phyloP scores from a whole-genome alignment of 2,888 invertebrate genomes.

The Lymantria monacha region DNA sequence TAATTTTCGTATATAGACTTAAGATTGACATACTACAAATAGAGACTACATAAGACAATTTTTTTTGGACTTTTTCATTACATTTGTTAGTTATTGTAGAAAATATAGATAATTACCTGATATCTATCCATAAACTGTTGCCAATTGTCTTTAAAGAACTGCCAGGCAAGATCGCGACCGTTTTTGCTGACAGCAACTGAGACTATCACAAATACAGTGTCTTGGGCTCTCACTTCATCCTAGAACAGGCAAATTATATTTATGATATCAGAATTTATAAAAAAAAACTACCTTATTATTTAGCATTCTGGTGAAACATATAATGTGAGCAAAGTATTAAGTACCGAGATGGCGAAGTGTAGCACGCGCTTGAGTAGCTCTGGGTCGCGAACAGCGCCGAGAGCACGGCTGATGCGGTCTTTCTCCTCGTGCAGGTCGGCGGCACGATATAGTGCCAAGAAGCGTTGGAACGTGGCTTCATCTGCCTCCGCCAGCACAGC shows the following conservation, averaged over 20 bases:
- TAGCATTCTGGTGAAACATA: too few relatives aligned
- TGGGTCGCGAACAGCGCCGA: slow-evolving; percentile 90
- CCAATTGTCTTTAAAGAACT: slow-evolving; percentile 94
- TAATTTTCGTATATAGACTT: too few relatives aligned
- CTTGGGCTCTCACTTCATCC: slow-evolving; percentile 95
- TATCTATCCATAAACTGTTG: slow-evolving; percentile 88
- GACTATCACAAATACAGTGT: slow-evolving; percentile 93
- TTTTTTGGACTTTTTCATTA: too few relatives aligned
- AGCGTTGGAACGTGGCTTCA: slow-evolving; percentile 86
- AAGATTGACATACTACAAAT: too few relatives aligned
- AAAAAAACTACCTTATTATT: background rate
- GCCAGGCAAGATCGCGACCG: slow-evolving; percentile 94
- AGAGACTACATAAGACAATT: too few relatives aligned
- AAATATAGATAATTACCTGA: slow-evolving; percentile 69
- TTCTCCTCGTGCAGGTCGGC: slow-evolving; percentile 97
- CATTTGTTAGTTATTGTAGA: background rate
- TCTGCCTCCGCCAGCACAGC: slow-evolving; percentile 89
- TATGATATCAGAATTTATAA: background rate
- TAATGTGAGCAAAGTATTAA: too few relatives aligned
- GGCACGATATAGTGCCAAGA: slow-evolving; percentile 91
- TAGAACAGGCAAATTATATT: slow-evolving; percentile 45
- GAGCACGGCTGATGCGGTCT: slow-evolving; percentile 92
- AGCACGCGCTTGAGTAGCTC: slow-evolving; percentile 88
- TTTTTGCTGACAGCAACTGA: slow-evolving; percentile 90
- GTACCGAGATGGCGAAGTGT: slow-evolving; percentile 90